These are phyloP conservation scores for Stictonetta naevosa DNA, from an alignment of 2,113 vertebrate species.

Conservation along the genomic window DNA sequence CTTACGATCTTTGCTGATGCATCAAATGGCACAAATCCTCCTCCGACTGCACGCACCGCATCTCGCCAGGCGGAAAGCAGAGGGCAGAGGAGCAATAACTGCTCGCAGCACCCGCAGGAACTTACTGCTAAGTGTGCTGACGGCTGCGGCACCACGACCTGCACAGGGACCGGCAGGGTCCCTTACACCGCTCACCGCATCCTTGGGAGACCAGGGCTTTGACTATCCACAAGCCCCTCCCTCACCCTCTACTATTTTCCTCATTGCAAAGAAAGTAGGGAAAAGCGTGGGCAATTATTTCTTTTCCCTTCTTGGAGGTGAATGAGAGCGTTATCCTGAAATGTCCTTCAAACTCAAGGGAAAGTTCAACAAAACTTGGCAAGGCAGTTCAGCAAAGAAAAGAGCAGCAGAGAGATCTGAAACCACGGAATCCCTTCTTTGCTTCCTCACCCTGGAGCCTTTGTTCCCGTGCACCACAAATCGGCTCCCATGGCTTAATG, in stretches of 20 bases:
- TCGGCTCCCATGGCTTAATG: rapidly evolving
- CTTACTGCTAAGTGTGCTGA: too few species aligned
- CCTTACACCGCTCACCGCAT: rapidly evolving
- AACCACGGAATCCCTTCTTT: neutral
- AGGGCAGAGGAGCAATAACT: neutral
- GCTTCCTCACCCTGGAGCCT: neutral
- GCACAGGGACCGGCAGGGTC: neutral
- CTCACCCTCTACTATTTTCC: neutral
- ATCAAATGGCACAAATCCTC: neutral
- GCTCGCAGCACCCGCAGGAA: neutral
- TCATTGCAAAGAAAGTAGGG: neutral
- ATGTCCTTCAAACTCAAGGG: neutral
- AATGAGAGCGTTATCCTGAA: neutral
- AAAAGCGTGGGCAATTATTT: neutral
- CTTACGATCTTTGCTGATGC: neutral
- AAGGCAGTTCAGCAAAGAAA: neutral
- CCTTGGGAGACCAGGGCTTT: neutral
- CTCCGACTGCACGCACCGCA: neutral
- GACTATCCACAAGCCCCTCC: neutral
- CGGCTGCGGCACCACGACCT: neutral
- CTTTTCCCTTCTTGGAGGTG: neutral
- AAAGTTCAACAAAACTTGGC: neutral
- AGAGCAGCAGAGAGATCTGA: rapidly evolving
- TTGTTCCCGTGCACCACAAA: neutral
- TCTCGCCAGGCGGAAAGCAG: neutral